Conservation (phyloP, 2,797 vertebrate genomes). For the Psittacula echo region DNA sequence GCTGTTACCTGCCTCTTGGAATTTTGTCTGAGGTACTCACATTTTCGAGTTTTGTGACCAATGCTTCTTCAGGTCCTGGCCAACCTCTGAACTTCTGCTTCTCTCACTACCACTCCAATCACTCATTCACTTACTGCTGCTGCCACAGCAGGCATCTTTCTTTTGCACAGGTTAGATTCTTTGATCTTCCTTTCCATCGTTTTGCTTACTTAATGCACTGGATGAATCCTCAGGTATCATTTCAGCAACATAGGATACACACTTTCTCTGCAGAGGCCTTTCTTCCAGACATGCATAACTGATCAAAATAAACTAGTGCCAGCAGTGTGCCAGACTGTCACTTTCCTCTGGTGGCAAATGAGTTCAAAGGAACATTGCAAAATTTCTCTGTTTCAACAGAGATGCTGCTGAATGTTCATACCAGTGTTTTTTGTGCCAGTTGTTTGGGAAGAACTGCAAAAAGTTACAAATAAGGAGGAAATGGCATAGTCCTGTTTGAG, state of each 20-base stretch:
- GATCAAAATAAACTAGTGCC: fast-evolving
- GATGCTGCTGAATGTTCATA: background rate
- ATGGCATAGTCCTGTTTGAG: background rate
- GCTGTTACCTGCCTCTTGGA: background rate
- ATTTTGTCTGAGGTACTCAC: background rate
- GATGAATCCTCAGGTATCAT: background rate
- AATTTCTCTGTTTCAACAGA: background rate
- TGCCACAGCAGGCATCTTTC: background rate
- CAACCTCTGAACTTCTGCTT: background rate
- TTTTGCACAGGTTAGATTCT: background rate
- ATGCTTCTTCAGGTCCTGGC: background rate
- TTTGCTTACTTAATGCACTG: background rate
- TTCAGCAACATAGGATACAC: background rate
- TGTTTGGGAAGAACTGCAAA: background rate
- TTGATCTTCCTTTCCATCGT: background rate
- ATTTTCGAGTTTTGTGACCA: background rate
- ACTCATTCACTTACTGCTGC: background rate
- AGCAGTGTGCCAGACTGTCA: background rate
- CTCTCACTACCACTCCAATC: background rate
- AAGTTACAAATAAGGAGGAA: background rate
- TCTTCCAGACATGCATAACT: fast-evolving
- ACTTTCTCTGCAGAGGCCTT: background rate
- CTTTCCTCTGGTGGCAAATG: background rate
- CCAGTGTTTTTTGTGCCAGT: background rate
- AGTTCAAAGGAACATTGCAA: background rate